These are phyloP conservation scores for Fopius arisanus DNA, from an alignment of 1,140 invertebrate genomes.

Conservation along the genomic window DNA sequence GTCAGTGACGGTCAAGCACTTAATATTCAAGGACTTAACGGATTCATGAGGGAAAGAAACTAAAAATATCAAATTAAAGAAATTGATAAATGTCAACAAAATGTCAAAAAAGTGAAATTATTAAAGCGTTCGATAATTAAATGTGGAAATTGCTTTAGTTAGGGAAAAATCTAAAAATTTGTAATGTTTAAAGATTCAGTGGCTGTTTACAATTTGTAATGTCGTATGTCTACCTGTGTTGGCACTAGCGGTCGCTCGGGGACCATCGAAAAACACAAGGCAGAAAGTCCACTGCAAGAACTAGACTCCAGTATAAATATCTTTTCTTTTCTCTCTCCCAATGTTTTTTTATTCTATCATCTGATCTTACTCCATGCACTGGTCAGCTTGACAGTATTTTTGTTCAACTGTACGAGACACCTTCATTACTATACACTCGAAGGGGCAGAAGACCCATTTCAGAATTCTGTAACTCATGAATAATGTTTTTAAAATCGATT, in stretches of 20 bases:
- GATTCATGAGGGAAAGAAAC: too few species aligned
- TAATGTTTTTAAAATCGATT: slow-evolving; percentile 31
- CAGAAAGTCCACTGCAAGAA: slow-evolving; percentile 21
- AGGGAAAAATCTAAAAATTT: neutral
- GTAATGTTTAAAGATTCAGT: neutral
- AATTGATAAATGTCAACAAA: too few species aligned
- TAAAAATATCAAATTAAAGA: too few species aligned
- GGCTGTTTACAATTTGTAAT: slow-evolving; percentile 59
- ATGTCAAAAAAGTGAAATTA: neutral
- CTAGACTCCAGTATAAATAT: slow-evolving; percentile 26
- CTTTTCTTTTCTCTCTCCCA: neutral
- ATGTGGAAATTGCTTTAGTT: neutral
- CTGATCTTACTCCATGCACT: neutral
- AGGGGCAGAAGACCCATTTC: slow-evolving; percentile 45
- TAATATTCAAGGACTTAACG: too few species aligned
- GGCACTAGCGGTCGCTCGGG: slow-evolving; percentile 44
- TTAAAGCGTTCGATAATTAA: neutral
- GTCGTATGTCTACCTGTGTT: slow-evolving; percentile 43
- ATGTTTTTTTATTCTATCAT: neutral
- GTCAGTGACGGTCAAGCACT: too few species aligned
- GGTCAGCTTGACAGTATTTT: slow-evolving; percentile 57
- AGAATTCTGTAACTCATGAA: slow-evolving; percentile 54
- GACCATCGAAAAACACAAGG: slow-evolving; percentile 39
- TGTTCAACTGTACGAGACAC: slow-evolving; percentile 50
- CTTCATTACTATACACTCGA: slow-evolving; percentile 58